Evolutionary conservation across 2,113 vertebrate species (phyloP).

Genomic region (Lophura nycthemera): DNA sequence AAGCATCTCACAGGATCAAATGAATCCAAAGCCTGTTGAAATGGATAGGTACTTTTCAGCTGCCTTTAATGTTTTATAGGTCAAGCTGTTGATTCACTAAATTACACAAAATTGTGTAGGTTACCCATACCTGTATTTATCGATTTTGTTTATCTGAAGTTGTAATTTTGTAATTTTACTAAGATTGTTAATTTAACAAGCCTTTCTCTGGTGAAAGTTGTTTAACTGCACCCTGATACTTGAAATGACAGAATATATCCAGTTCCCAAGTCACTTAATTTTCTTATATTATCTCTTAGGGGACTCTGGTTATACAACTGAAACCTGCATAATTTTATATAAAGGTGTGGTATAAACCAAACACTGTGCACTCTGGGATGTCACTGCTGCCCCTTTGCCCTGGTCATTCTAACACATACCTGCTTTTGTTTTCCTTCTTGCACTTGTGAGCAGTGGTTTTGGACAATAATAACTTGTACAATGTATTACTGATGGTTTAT

Average conservation of each 20-base stretch:
- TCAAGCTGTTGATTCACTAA: slow-evolving; percentile 7
- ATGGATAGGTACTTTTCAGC: slow-evolving; percentile 5
- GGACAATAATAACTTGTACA: neutral
- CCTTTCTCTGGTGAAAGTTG: neutral
- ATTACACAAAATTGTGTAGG: neutral
- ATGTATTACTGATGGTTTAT: neutral
- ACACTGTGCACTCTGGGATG: neutral
- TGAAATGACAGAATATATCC: neutral
- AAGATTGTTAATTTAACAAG: neutral
- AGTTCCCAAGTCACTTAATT: neutral
- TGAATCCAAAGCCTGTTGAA: slow-evolving; percentile 9
- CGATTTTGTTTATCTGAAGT: neutral
- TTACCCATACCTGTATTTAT: neutral
- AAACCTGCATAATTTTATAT: neutral
- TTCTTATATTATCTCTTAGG: neutral
- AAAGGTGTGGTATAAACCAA: neutral
- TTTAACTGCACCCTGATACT: neutral
- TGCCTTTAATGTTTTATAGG: neutral
- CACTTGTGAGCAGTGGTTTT: neutral
- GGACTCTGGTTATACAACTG: neutral
- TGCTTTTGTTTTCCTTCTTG: neutral
- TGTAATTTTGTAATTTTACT: neutral
- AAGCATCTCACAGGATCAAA: neutral
- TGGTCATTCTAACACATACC: neutral
- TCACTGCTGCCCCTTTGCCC: neutral